These are phyloP conservation scores for Peromyscus leucopus DNA, from an alignment of 2,113 vertebrate genomes.

Conservation along the genomic window DNA sequence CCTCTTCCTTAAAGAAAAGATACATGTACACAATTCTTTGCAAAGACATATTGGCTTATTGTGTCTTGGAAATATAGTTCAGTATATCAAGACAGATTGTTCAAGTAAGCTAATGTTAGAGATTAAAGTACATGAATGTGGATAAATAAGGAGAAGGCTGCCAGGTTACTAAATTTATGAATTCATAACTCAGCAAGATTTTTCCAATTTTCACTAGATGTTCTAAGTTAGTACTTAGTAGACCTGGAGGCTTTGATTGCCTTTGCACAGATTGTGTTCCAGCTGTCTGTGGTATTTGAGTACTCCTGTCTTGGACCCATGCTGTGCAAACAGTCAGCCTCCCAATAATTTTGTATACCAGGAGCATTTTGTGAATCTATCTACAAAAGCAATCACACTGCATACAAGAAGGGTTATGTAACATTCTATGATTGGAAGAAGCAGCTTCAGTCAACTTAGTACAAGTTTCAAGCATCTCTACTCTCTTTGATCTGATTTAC, in stretches of 20 bases:
- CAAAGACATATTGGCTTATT: slow-evolving; percentile 32
- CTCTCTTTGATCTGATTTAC: slow-evolving; percentile 84
- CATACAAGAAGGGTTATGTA: slow-evolving; percentile 83
- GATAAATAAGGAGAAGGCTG: neutral
- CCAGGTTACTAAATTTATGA: slow-evolving; percentile 77
- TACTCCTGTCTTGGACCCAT: slow-evolving; percentile 82
- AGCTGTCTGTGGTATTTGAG: slow-evolving; percentile 86
- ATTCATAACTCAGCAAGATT: slow-evolving; percentile 66
- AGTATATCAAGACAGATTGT: slow-evolving; percentile 41
- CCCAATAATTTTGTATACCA: slow-evolving; percentile 84
- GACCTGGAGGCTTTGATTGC: slow-evolving; percentile 82
- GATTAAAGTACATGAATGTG: slow-evolving; percentile 47
- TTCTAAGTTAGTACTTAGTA: slow-evolving; percentile 85
- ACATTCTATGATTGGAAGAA: slow-evolving; percentile 84
- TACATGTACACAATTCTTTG: neutral
- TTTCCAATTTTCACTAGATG: slow-evolving; percentile 80
- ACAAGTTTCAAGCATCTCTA: slow-evolving; percentile 82
- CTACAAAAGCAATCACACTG: slow-evolving; percentile 84
- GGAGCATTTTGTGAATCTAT: slow-evolving; percentile 86
- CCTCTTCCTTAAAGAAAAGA: slow-evolving; percentile 20
- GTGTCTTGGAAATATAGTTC: slow-evolving; percentile 24
- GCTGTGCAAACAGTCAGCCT: slow-evolving; percentile 85
- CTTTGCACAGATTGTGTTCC: slow-evolving; percentile 86
- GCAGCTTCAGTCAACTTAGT: slow-evolving; percentile 81
- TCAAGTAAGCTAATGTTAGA: slow-evolving; percentile 45